Evolutionary conservation across 2,888 invertebrate genomes (phyloP), one percentile per base, ranked within the genome.

Genomic region (Herminia tarsipennalis): DNA sequence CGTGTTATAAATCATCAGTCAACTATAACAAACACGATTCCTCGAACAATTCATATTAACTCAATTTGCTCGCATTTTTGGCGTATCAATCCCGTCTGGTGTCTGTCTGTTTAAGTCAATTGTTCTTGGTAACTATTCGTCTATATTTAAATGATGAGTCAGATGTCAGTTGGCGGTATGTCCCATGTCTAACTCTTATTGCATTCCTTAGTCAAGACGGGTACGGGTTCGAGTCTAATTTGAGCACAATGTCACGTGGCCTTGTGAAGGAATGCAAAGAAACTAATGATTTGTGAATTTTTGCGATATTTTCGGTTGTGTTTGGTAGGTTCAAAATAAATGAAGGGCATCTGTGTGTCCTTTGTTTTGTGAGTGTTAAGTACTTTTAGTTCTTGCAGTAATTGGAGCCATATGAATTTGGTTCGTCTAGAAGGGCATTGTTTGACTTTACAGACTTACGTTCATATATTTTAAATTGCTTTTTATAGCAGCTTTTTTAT

Each of bases 251-350:
- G 56, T 56, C 47, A 44, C 36, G 39, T 60, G 60, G 46, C 68
- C 68, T 67, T 64, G 65, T 43, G 12, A 29, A 42, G 32, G 44
- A 52, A 67, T 65, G 59, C 52, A 56, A 56, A 48, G 29, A 55
- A 47, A 62, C 39, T 28, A 47, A 50, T 27, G 34, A 35, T 21
- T 21, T 34, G 16, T 30, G 43, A 52, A 37, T 18, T 21, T 24
- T 34, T 28, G 28, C 13, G 28, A 47, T 56, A 50, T 50, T 60
- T 56, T 47, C 27, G 30, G 32, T 34, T 5, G 10, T 34, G 25
- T 16, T 21, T 25, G 27, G 20, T 5, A 5, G 5, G 5, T 10
- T 38, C 9, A 4, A 38, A 9, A 27, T 27, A 34, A 24, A 3
- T 35, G 24, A 25, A 10, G 24, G 8, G 34, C 9, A 3, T 24